Base-by-base conservation (phyloP, 1,140 invertebrate species). In the Drosophila kikkawai region DNA sequence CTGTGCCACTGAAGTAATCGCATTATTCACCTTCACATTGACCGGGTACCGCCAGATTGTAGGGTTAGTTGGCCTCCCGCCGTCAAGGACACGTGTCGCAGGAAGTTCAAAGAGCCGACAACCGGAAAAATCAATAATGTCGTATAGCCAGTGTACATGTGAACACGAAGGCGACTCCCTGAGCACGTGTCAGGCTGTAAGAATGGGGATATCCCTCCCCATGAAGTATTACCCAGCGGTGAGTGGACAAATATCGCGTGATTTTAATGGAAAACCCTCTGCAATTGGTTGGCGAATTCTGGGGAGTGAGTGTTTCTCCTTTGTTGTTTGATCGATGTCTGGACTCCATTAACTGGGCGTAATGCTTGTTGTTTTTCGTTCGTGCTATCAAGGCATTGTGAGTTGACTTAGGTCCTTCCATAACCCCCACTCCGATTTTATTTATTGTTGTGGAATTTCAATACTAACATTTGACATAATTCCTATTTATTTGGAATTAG, bases 281-380 rank as follows among this genome's bases (percentile, higher is more conserved):
- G 55, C 75, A 63, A 88, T 88, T 88, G 85, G 85, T 34, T 63
- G 55, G 57, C 45, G 37, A 36, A 11, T 32, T 26, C 19, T 36
- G 7, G 11, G 34, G 26, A 17, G 58, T 19, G 19, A 32, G 32
- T 22, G 44, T 29, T 60, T 17, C 26, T 60, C 42, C 48, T 44
- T 41, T 29, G 41, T 61, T 88, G 85, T 88, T 88, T 88, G 85
- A 90, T 88, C 85, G 79, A 88, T 88, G 85, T 82, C 73, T 83
- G 47, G 47, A 50, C 44, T 63, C 57, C 55, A 82, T 79, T 82
- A 82, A 68, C 56, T 51, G 39, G 42, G 45, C 53, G 69, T 67
- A 75, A 65, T 58, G 50, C 42, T 79, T 73, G 75, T 71, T 76
- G 47, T 61, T 75, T 37, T 60, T 51, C 29, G 65, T 82, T 86